phyloP scores from a whole-genome alignment of 1,140 invertebrate genomes.

The Sarcophaga bullata region DNA sequence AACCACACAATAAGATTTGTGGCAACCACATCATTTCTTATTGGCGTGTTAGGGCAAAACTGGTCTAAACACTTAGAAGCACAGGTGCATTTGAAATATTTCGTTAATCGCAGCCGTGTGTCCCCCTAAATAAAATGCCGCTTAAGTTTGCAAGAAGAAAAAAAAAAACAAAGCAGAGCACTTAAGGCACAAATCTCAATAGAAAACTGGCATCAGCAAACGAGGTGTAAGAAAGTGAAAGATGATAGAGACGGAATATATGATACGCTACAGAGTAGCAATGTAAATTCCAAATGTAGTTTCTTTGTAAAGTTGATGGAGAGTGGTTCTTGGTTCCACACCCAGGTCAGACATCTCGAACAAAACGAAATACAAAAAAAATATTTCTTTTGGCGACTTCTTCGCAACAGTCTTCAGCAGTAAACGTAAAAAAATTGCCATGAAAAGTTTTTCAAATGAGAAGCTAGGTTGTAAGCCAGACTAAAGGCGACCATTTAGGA shows the following conservation, averaged over 20 bases:
- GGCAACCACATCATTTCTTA: slow-evolving; percentile 28
- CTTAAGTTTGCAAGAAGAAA: neutral
- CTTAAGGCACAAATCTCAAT: neutral
- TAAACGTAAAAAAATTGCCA: too few relatives aligned
- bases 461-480: too few relatives aligned
- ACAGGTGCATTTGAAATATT: slow-evolving; percentile 35
- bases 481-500: too few relatives aligned
- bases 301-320: too few relatives aligned
- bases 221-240: too few relatives aligned
- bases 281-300: neutral
- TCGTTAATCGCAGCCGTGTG: neutral
- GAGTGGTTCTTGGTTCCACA: too few relatives aligned
- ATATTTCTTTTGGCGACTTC: too few relatives aligned
- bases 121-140: slow-evolving; percentile 20
- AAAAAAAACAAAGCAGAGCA: slow-evolving; percentile 3
- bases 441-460: too few relatives aligned
- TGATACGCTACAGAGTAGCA: neutral
- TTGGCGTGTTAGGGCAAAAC: slow-evolving; percentile 12
- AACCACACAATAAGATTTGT: neutral
- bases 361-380: too few relatives aligned
- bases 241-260: neutral
- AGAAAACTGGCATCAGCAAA: neutral
- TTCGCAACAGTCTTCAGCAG: too few relatives aligned
- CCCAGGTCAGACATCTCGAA: too few relatives aligned
- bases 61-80: slow-evolving; percentile 30